These are phyloP conservation scores for Formicarius rufipectus DNA, from an alignment of 2,113 vertebrate species.

Conservation along the genomic window DNA sequence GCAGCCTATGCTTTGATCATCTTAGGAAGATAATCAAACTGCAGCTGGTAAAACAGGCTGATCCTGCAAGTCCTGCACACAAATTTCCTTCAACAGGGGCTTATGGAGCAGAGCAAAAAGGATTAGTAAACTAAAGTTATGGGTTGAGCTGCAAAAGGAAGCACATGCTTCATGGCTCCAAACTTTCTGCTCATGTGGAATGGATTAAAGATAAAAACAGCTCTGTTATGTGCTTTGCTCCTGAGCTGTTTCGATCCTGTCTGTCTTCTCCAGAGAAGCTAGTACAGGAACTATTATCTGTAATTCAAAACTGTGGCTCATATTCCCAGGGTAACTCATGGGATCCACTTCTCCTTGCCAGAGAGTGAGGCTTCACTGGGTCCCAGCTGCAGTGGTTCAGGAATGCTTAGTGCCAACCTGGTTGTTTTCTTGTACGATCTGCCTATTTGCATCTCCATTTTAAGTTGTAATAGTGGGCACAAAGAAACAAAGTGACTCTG, in stretches of 20 bases:
- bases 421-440: background rate
- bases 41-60: background rate
- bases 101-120: background rate
- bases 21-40: background rate
- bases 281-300: background rate
- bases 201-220: conserved; percentile 7
- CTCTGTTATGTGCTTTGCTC: background rate
- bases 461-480: background rate
- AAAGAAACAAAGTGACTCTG: background rate
- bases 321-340: background rate
- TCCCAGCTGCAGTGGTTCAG: background rate
- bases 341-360: conserved; percentile 1
- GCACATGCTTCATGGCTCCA: background rate
- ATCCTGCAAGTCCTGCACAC: background rate
- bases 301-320: background rate
- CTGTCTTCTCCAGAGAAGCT: background rate
- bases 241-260: background rate
- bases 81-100: background rate
- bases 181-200: conserved; percentile 12
- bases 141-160: background rate
- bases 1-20: background rate
- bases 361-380: background rate
- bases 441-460: background rate
- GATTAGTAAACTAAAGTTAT: background rate
- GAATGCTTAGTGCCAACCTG: background rate